Base-by-base conservation (phyloP, 2,888 invertebrate genomes). In the Coelopa pilipes region DNA sequence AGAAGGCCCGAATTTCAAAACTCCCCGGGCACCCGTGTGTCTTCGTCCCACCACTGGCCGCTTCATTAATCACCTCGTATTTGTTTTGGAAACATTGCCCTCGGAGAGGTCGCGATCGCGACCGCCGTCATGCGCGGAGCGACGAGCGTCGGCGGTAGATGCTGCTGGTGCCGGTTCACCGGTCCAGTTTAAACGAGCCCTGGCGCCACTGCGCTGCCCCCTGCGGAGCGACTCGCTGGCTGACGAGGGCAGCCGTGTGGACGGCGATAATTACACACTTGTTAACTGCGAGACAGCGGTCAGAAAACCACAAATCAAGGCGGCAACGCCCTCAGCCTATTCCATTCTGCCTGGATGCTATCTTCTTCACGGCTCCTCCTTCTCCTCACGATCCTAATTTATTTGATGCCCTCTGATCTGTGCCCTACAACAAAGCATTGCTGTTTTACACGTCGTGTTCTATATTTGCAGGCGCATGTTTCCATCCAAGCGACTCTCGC, bases 391-490 rank as follows among this genome's bases (percentile, higher is more conserved):
- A n/a, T 21, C 71, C 78, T 84, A 82, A 83, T 84, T 81, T 81
- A 82, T 80, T 75, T 15, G 66, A 45, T 73, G 24, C 63, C 9
- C 34, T 63, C 11, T 70, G 49, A 59, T 46, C 21, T 47, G 21
- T 15, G 53, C 55, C 76, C 82, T 75, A 78, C 82, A 78, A 82
- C 81, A 78, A 79, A 78, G 59, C 71, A 0, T 63, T 77, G 67
- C 74, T 60, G 75, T 53, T 49, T 72, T 74, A 45, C 59, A 7
- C 15, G 34, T 34, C 34, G 2, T 70, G 34, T 70, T 76, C 65
- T 10, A 77, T 77, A 66, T 12, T 78, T 77, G 24, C 65, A 98
- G 98, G 82, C 93, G 97, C 62, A 97, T 98, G 96, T 98, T 97
- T 86, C 98, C 98, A 0, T 92, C 94, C 0, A 89, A 97, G 78